Evolutionary conservation across 2,113 vertebrate species (phyloP).

Genomic region (Anoura caudifer): DNA sequence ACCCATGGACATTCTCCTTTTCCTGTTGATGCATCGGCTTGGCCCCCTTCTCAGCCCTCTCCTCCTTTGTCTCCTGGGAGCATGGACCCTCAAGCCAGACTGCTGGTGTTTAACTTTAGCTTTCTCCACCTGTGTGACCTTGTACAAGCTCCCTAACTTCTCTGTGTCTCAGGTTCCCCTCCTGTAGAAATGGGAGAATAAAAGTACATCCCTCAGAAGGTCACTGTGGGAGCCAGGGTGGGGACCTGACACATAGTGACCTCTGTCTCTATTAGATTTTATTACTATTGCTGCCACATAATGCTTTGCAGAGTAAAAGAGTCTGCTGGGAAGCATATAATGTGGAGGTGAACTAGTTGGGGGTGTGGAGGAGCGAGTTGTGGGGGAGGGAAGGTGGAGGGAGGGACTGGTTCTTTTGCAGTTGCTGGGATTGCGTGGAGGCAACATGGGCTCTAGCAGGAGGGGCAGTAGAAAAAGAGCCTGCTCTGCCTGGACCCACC

Average conservation of each 20-base stretch:
- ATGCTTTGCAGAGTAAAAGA: not conserved
- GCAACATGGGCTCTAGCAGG: too few relatives aligned
- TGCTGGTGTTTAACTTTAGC: not conserved
- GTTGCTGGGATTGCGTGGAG: not conserved
- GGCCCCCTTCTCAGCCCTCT: not conserved
- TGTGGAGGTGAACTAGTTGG: not conserved
- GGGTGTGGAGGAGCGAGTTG: not conserved
- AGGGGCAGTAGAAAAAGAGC: not conserved
- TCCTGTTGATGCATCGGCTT: not conserved
- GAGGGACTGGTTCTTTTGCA: fast-evolving
- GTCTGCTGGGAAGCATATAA: fast-evolving
- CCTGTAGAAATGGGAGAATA: not conserved
- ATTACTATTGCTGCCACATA: not conserved
- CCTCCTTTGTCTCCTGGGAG: not conserved
- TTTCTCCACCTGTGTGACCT: not conserved
- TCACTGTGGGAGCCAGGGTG: not conserved
- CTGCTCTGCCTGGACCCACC: fast-evolving
- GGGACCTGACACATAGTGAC: not conserved
- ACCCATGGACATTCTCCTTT: fast-evolving
- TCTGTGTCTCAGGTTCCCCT: not conserved
- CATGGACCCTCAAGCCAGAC: not conserved
- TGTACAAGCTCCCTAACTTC: not conserved
- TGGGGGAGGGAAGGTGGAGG: not conserved
- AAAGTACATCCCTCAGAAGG: too few relatives aligned
- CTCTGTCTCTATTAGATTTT: not conserved